phyloP scores from a whole-genome alignment of 2,888 invertebrate genomes.

The Raillietiella orientalis region DNA sequence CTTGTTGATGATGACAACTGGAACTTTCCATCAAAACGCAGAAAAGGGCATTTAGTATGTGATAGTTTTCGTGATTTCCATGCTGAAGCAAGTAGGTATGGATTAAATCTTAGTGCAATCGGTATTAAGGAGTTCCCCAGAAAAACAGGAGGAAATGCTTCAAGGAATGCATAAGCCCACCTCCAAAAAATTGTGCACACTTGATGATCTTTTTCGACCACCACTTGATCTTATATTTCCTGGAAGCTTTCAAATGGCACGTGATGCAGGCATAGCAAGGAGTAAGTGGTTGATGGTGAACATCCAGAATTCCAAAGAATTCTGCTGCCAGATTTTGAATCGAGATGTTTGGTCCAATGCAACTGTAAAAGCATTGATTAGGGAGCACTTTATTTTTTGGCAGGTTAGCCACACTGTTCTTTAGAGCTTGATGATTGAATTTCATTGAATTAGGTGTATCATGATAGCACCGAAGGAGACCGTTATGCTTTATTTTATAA shows the following conservation, averaged over 20 bases:
- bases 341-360: slow-evolving; percentile 31
- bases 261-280: slow-evolving; percentile 19
- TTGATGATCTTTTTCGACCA: slow-evolving; percentile 31
- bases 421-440: slow-evolving; percentile 1
- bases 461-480: slow-evolving; percentile 22
- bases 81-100: slow-evolving; percentile 14
- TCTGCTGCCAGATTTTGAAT: slow-evolving; percentile 30
- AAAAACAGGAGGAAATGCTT: slow-evolving; percentile 1
- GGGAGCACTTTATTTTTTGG: slow-evolving; percentile 29
- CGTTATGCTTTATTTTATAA: slow-evolving; percentile 28
- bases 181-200: slow-evolving; percentile 15
- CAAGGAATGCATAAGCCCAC: not conserved
- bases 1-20: slow-evolving; percentile 12
- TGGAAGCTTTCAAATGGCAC: slow-evolving; percentile 23
- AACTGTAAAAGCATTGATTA: slow-evolving; percentile 22
- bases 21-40: slow-evolving; percentile 2
- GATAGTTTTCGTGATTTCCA: slow-evolving; percentile 18
- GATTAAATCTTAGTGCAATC: not conserved
- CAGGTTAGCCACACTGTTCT: slow-evolving; percentile 16
- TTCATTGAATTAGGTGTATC: slow-evolving; percentile 12
- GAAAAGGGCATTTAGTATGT: slow-evolving; percentile 10
- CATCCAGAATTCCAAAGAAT: slow-evolving; percentile 29
- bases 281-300: slow-evolving; percentile 34
- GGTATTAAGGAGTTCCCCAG: not conserved
- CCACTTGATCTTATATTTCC: slow-evolving; percentile 27